A percentile compares a stretch with the other conserved stretches of the same genome.
These are phyloP conservation scores for Solen grandis DNA, from an alignment of 1,140 invertebrate genomes.

Conservation along the genomic window DNA sequence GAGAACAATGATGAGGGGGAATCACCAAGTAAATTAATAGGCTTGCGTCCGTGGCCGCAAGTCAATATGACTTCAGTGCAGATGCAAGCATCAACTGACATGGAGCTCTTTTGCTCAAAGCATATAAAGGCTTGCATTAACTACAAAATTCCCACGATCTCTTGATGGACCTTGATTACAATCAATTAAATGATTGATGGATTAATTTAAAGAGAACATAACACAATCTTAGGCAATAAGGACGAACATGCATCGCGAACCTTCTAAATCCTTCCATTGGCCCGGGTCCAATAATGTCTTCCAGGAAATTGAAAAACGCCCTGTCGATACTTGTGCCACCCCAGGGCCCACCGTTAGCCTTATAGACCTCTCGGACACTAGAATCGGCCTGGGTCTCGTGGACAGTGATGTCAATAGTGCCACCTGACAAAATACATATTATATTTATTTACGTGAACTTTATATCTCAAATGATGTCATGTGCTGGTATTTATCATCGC, in stretches of 20 bases:
- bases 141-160: not conserved
- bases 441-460: too few relatives aligned
- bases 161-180: not conserved
- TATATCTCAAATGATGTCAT: not conserved
- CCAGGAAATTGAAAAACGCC: conserved; percentile 47
- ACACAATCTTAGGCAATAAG: not conserved
- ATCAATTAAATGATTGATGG: not conserved
- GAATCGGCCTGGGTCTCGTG: conserved; percentile 39
- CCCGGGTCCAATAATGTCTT: conserved; percentile 27
- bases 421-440: conserved; percentile 58
- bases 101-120: not conserved
- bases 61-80: not conserved
- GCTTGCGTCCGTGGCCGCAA: too few relatives aligned
- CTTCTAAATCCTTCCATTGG: conserved; percentile 42
- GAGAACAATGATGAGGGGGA: too few relatives aligned
- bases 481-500: not conserved
- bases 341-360: conserved; percentile 63
- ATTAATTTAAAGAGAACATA: not conserved
- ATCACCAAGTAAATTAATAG: not conserved
- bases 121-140: not conserved
- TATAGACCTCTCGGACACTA: conserved; percentile 56
- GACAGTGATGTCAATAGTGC: conserved; percentile 62
- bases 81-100: too few relatives aligned
- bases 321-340: conserved; percentile 56
- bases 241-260: not conserved